These are phyloP conservation scores for Gymnocephalus cernua DNA, from an alignment of 2,113 vertebrate species.

Conservation along the genomic window DNA sequence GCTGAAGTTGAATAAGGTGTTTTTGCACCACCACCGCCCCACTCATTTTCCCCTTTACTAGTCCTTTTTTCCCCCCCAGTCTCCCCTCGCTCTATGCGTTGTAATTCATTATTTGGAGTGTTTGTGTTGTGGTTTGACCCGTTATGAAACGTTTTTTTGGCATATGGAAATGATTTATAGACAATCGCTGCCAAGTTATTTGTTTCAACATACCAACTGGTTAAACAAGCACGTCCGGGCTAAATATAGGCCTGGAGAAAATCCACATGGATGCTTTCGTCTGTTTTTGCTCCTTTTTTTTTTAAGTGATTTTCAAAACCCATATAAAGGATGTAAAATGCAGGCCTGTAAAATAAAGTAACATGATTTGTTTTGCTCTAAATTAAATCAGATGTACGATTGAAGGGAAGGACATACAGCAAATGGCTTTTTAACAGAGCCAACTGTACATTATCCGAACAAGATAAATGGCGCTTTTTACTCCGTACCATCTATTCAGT, in stretches of 20 bases:
- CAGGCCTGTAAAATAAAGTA: conserved; percentile 22
- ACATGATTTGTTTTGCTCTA: background rate
- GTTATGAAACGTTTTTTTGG: conserved; percentile 56
- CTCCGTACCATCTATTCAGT: background rate
- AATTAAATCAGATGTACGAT: background rate
- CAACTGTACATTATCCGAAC: background rate
- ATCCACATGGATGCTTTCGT: conserved; percentile 27
- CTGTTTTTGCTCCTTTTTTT: conserved; percentile 33
- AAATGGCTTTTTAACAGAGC: background rate
- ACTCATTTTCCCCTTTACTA: conserved; percentile 24
- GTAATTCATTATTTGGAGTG: conserved; percentile 12
- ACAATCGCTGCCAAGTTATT: conserved; percentile 51
- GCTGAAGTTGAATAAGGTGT: conserved; percentile 49
- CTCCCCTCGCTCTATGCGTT: background rate
- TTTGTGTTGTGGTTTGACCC: conserved; percentile 51
- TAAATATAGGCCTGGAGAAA: conserved; percentile 65
- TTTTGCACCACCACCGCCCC: conserved; percentile 23
- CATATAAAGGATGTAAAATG: conserved; percentile 23
- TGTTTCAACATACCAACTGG: conserved; percentile 62
- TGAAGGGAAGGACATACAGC: background rate
- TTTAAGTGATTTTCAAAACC: conserved; percentile 9
- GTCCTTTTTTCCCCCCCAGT: conserved; percentile 14
- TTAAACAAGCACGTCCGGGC: conserved; percentile 66
- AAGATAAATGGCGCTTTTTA: background rate
- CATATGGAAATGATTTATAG: conserved; percentile 72